These are phyloP conservation scores for Scomberomorus guttatus DNA, from an alignment of 2,797 vertebrate species.

Conservation along the genomic window DNA sequence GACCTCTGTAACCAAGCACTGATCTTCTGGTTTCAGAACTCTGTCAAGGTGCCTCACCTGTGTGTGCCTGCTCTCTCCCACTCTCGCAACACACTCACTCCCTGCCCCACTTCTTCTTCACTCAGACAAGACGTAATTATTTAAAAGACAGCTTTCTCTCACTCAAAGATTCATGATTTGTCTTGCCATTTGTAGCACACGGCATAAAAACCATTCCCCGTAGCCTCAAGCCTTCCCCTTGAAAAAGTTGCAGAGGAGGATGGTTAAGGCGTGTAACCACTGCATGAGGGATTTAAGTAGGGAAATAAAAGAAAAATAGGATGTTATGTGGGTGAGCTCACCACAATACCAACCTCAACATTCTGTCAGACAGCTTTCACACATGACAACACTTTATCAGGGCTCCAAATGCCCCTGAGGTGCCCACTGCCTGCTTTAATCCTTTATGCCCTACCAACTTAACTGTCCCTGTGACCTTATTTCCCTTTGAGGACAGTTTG, in stretches of 20 bases:
- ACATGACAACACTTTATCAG: conserved; percentile 41
- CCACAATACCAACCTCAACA: conserved; percentile 19
- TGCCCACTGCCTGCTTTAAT: conserved; percentile 43
- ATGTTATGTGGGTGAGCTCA: conserved; percentile 49
- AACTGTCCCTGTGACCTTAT: conserved; percentile 37
- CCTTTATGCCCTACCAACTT: conserved; percentile 27
- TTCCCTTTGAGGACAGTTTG: conserved; percentile 31
- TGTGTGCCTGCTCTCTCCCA: neutral
- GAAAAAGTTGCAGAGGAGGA: conserved; percentile 30
- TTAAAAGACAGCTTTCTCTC: conserved; percentile 33
- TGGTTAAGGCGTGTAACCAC: conserved; percentile 22
- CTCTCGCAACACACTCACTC: neutral
- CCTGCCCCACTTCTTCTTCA: neutral
- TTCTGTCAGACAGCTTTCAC: conserved; percentile 57
- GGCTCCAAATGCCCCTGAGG: conserved; percentile 41
- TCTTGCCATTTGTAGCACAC: conserved; percentile 37
- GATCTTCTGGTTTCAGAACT: conserved; percentile 42
- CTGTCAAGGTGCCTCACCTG: conserved; percentile 43
- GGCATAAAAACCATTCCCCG: conserved; percentile 27
- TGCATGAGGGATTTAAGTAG: conserved; percentile 22
- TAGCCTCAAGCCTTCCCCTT: conserved; percentile 43
- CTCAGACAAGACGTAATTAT: conserved; percentile 20
- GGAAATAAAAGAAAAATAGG: conserved; percentile 36
- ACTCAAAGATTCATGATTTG: conserved; percentile 50
- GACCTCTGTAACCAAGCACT: conserved; percentile 47